These are phyloP conservation scores for Corydoras sp. DNA, from an alignment of 2,113 vertebrate genomes.

Conservation along the genomic window DNA sequence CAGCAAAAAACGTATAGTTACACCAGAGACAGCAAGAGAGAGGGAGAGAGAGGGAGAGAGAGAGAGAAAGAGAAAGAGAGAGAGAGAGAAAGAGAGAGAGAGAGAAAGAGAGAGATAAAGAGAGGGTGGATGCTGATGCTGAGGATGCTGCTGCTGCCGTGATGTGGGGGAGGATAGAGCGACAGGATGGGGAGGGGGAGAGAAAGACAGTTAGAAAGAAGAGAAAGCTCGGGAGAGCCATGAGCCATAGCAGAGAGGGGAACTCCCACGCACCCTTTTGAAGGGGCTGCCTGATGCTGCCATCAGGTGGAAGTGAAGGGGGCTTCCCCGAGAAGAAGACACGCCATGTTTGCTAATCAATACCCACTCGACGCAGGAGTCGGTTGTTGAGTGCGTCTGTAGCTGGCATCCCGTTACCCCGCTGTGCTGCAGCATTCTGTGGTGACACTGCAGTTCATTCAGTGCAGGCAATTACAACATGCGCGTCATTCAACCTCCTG, in stretches of 20 bases:
- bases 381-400: neutral
- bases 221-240: constrained; percentile 45
- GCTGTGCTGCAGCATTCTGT: neutral
- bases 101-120: constrained; percentile 43
- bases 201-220: constrained; percentile 46
- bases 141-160: constrained; percentile 51
- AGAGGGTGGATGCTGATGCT: constrained; percentile 40
- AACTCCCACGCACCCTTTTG: constrained; percentile 75
- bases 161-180: constrained; percentile 67
- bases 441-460: too few relatives aligned
- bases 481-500: too few relatives aligned
- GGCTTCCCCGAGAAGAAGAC: constrained; percentile 62
- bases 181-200: constrained; percentile 37
- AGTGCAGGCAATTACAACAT: too few relatives aligned
- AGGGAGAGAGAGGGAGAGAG: neutral
- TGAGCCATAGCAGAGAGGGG: constrained; percentile 65
- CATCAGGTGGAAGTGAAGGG: constrained; percentile 71
- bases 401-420: neutral
- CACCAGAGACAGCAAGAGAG: neutral
- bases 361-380: constrained; percentile 20
- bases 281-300: constrained; percentile 73
- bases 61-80: constrained; percentile 5
- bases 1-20: constrained; percentile 37
- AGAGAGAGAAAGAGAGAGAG: constrained; percentile 1
- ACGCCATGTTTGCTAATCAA: constrained; percentile 50